Evolutionary conservation across 2,113 vertebrate species (phyloP), one percentile per base, ranked within the genome.

Genomic region (Eptatretus burgeri): DNA sequence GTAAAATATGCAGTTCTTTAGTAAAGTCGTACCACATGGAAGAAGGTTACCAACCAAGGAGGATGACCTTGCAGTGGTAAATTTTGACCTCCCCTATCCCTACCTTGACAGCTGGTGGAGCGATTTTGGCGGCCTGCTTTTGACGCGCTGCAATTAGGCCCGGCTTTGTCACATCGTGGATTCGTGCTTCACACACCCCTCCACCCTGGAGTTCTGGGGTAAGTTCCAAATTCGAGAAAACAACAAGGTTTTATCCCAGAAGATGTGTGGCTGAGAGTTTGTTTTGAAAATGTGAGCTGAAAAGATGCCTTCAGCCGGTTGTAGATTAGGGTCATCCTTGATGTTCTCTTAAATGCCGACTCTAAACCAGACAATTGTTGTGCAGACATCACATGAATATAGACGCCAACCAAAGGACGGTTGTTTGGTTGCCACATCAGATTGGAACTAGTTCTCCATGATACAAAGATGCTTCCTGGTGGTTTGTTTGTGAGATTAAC

Each of bases 61-160:
- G 17, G 11, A 14, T 14, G 13, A 20, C 13, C 1, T 62, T 62
- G 18, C 17, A 11, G 41, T 66, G 18, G 49, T 9, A 64, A 16
- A n/a, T 14, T 63, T 41, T 13, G 17, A 51, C 64, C 27, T 52
- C 50, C 2, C 20, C 14, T 14, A 12, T 60, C 53, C 16, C 9
- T 60, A n/a, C 53, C n/a, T 14, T 11, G 9, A 41, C 66, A 77
- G 70, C 69, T 85, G 50, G 70, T 88, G 67, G 73, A 72, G 5
- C 73, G 71, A 14, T 81, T 81, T 70, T 91, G 85, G 85, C 75
- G 75, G 19, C 81, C 84, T 0, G 51, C 81, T 51, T 66, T 76
- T 67, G 81, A 85, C 41, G 71, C 71, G 1, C 70, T 91, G 62
- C 76, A 76, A 41, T 71, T 73, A 52, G 81, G 78, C 64, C 69